These are phyloP conservation scores for Anabacerthia variegaticeps DNA, from an alignment of 2,797 vertebrate genomes.

Conservation along the genomic window DNA sequence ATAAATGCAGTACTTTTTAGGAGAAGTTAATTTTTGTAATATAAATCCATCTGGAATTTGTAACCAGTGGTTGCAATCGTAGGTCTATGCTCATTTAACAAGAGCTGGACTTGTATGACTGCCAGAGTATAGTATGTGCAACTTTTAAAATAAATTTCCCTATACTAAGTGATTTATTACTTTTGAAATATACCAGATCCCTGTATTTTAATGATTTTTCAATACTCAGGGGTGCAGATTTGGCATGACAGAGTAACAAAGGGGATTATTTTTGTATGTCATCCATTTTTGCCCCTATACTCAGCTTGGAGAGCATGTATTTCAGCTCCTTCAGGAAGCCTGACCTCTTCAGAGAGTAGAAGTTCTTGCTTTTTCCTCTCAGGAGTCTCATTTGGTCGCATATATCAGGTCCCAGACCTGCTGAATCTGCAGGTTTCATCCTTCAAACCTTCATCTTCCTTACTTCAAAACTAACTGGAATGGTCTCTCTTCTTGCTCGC, in stretches of 20 bases:
- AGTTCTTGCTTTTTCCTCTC: neutral
- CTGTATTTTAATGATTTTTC: neutral
- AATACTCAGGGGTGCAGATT: neutral
- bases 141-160: neutral
- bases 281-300: neutral
- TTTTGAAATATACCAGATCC: neutral
- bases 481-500: neutral
- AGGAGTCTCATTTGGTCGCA: neutral
- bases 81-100: neutral
- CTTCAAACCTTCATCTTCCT: neutral
- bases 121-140: neutral
- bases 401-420: neutral
- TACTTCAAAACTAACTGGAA: neutral
- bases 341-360: neutral
- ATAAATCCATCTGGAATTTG: neutral
- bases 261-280: neutral
- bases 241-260: neutral
- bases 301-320: neutral
- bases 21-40: neutral
- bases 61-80: neutral
- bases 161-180: neutral
- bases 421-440: neutral
- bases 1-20: neutral
- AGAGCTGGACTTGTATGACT: neutral
- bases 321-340: neutral